Conservation (phyloP, 2,888 invertebrate species). For the Archips xylosteana region DNA sequence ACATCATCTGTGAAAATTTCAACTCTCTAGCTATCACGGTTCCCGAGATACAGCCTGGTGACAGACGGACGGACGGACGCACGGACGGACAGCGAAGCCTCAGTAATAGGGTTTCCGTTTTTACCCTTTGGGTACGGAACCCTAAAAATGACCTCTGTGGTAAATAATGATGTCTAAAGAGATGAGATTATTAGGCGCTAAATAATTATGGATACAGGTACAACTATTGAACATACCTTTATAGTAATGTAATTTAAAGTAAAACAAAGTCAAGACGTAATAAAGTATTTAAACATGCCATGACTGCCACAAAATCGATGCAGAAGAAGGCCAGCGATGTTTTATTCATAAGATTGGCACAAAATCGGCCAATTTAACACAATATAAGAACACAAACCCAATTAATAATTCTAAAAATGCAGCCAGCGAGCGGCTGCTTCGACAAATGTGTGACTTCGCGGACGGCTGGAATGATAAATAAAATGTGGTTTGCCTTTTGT, state of each 20-base stretch:
- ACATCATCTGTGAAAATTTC: too few species aligned
- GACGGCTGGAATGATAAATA: constrained; percentile 61
- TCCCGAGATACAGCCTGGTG: too few species aligned
- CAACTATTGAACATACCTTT: neutral
- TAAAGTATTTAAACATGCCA: constrained; percentile 68
- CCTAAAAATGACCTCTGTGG: too few species aligned
- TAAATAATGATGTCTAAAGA: neutral
- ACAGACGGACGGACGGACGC: too few species aligned
- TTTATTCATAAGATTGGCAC: constrained; percentile 78
- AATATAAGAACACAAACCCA: constrained; percentile 77
- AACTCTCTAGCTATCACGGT: too few species aligned
- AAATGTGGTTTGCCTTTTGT: constrained; percentile 59
- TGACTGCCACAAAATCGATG: constrained; percentile 65
- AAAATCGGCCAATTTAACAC: constrained; percentile 79
- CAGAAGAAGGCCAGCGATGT: constrained; percentile 66
- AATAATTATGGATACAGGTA: neutral
- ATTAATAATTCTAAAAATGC: constrained; percentile 85
- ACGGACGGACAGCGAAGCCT: too few species aligned
- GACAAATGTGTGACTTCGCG: constrained; percentile 66
- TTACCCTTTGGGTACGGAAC: too few species aligned
- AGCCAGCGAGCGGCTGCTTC: constrained; percentile 62
- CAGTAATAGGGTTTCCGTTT: too few species aligned
- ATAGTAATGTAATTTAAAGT: constrained; percentile 53
- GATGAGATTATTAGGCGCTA: neutral
- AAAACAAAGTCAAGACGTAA: constrained; percentile 62